Conservation (phyloP, 1,140 invertebrate genomes). For the Drosophila kurseongensis region DNA sequence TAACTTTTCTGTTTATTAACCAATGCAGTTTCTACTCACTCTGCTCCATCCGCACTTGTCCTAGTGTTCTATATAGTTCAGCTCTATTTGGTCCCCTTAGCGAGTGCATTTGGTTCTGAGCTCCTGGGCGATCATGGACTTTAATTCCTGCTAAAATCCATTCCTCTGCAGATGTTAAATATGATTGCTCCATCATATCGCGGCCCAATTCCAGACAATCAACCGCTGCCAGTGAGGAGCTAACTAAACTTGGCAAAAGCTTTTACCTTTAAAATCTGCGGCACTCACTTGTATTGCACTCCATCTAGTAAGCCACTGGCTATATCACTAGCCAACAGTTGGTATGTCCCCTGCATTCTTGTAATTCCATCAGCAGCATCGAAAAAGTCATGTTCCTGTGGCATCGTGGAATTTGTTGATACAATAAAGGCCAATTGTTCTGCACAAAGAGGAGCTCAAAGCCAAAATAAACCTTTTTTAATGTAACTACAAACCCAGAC, state of each 20-base stretch:
- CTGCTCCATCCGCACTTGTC: too few species aligned
- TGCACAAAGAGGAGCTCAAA: not conserved
- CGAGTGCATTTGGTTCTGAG: not conserved
- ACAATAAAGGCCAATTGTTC: not conserved
- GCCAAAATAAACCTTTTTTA: not conserved
- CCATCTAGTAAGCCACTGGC: slow-evolving; percentile 9
- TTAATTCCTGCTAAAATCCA: slow-evolving; percentile 1
- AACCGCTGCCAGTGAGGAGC: not conserved
- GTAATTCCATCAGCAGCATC: slow-evolving; percentile 12
- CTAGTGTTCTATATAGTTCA: not conserved
- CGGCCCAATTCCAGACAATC: slow-evolving; percentile 10
- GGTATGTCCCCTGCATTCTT: not conserved
- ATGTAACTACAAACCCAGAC: not conserved
- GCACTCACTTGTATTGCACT: slow-evolving; percentile 14
- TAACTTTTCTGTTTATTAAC: not conserved
- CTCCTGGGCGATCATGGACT: too few species aligned
- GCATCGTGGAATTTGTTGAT: not conserved
- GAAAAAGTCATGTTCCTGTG: not conserved
- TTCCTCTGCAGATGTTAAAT: not conserved
- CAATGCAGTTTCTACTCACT: not conserved
- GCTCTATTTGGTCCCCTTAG: not conserved
- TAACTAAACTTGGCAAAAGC: not conserved
- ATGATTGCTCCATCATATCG: not conserved
- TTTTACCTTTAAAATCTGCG: too few species aligned
- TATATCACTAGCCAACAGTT: slow-evolving; percentile 1